A percentile compares a stretch with the other conserved stretches of the same genome.
Conservation (phyloP, 1,140 invertebrate genomes). For the Dinoponera quadriceps region DNA sequence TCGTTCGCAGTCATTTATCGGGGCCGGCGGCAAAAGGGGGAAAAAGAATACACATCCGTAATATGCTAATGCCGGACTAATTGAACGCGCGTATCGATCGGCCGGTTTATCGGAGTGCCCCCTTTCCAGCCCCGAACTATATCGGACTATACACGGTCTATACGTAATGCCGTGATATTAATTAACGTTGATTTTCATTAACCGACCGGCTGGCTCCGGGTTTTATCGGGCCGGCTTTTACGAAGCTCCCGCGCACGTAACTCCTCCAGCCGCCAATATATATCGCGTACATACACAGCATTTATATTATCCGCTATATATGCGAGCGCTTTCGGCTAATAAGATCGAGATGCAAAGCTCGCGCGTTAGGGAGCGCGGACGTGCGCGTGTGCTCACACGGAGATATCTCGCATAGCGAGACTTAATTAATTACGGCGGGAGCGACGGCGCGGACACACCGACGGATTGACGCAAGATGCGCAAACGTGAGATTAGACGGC, state of each 20-base stretch:
- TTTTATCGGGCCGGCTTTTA: slow-evolving; percentile 23
- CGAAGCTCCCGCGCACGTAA: too few species aligned
- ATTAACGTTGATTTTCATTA: slow-evolving; percentile 58
- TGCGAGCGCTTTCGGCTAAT: slow-evolving; percentile 1
- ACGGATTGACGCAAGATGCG: slow-evolving; percentile 49
- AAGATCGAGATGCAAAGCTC: slow-evolving; percentile 20
- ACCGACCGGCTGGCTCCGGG: neutral
- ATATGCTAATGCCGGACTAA: slow-evolving; percentile 24
- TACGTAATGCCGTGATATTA: slow-evolving; percentile 28
- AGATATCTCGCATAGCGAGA: slow-evolving; percentile 31
- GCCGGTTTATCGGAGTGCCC: neutral
- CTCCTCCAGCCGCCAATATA: too few species aligned
- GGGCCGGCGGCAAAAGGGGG: too few species aligned
- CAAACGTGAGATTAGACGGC: slow-evolving; percentile 52
- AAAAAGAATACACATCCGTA: neutral
- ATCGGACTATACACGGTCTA: too few species aligned
- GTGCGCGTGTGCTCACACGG: too few species aligned
- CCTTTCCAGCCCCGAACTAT: too few species aligned
- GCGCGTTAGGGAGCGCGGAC: neutral
- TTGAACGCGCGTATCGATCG: slow-evolving; percentile 38
- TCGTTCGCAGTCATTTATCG: neutral
- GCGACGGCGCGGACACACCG: slow-evolving; percentile 28
- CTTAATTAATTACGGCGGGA: slow-evolving; percentile 46
- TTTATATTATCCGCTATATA: slow-evolving; percentile 29
- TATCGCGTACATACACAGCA: too few species aligned